Conservation (phyloP, 2,113 vertebrate genomes). For the Lampris megalopsis region DNA sequence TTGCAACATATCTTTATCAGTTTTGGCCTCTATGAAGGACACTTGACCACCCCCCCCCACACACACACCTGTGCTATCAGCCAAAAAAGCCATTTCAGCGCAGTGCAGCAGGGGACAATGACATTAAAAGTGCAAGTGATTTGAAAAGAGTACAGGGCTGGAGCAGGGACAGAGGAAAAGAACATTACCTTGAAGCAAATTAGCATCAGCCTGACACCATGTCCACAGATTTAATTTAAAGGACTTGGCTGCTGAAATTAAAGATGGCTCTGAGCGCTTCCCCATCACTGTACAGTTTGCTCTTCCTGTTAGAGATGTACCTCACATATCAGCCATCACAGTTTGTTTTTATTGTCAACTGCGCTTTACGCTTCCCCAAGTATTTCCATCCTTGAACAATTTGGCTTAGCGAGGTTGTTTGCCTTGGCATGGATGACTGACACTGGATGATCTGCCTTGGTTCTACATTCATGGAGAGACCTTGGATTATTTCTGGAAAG, state of each 20-base stretch:
- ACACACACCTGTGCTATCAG: slow-evolving; percentile 42
- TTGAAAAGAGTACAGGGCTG: slow-evolving; percentile 44
- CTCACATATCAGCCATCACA: slow-evolving; percentile 34
- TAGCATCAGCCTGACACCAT: slow-evolving; percentile 65
- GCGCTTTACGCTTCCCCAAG: neutral
- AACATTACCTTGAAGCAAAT: slow-evolving; percentile 74
- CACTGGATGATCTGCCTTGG: neutral
- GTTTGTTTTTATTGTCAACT: neutral
- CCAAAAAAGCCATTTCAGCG: slow-evolving; percentile 72
- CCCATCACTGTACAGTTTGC: slow-evolving; percentile 42
- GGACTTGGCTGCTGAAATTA: slow-evolving; percentile 62
- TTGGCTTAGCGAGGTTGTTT: neutral
- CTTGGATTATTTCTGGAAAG: slow-evolving; percentile 16
- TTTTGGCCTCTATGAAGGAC: slow-evolving; percentile 65
- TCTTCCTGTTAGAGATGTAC: slow-evolving; percentile 37
- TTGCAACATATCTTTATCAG: slow-evolving; percentile 55
- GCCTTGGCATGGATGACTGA: neutral
- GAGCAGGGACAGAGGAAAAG: slow-evolving; percentile 51
- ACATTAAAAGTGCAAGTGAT: slow-evolving; percentile 61
- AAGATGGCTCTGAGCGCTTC: slow-evolving; percentile 60
- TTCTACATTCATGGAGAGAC: neutral
- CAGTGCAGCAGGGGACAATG: slow-evolving; percentile 38
- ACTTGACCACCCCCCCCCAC: slow-evolving; percentile 26
- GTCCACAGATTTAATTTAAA: slow-evolving; percentile 64
- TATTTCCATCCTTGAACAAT: neutral